These are phyloP conservation scores for Triops longicaudatus DNA, from an alignment of 1,140 invertebrate genomes.

Conservation along the genomic window DNA sequence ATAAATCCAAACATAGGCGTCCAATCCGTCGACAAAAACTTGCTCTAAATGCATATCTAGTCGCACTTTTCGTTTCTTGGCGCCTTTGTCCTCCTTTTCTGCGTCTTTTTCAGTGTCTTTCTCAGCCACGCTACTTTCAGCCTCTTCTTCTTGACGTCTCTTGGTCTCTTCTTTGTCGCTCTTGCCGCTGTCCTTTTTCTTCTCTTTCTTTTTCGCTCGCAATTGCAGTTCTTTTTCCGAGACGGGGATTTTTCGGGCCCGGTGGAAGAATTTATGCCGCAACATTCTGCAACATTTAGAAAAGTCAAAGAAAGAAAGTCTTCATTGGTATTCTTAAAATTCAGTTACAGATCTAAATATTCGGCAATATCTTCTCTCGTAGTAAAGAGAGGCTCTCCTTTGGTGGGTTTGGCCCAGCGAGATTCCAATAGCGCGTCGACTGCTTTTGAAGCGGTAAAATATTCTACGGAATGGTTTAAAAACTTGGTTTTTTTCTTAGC, in stretches of 20 bases:
- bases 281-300: slow-evolving; percentile 53
- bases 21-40: slow-evolving; percentile 80
- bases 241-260: slow-evolving; percentile 79
- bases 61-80: slow-evolving; percentile 54
- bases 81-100: slow-evolving; percentile 36
- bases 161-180: slow-evolving; percentile 33
- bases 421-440: slow-evolving; percentile 86
- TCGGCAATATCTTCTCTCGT: slow-evolving; percentile 67
- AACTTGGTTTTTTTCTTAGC: slow-evolving; percentile 92
- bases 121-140: slow-evolving; percentile 47
- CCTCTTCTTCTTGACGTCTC: slow-evolving; percentile 47
- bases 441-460: slow-evolving; percentile 85
- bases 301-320: slow-evolving; percentile 27
- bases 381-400: slow-evolving; percentile 66
- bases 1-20: slow-evolving; percentile 99
- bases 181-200: slow-evolving; percentile 41
- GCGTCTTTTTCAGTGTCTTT: slow-evolving; percentile 36
- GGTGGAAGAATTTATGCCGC: slow-evolving; percentile 87
- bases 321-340: slow-evolving; percentile 33
- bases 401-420: slow-evolving; percentile 64
- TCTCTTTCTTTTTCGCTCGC: slow-evolving; percentile 48
- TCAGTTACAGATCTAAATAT: slow-evolving; percentile 59
- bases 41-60: slow-evolving; percentile 95
- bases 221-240: slow-evolving; percentile 62
- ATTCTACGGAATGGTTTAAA: slow-evolving; percentile 89